Conservation (phyloP, 2,888 invertebrate genomes). For the Argyresthia goedartella region DNA sequence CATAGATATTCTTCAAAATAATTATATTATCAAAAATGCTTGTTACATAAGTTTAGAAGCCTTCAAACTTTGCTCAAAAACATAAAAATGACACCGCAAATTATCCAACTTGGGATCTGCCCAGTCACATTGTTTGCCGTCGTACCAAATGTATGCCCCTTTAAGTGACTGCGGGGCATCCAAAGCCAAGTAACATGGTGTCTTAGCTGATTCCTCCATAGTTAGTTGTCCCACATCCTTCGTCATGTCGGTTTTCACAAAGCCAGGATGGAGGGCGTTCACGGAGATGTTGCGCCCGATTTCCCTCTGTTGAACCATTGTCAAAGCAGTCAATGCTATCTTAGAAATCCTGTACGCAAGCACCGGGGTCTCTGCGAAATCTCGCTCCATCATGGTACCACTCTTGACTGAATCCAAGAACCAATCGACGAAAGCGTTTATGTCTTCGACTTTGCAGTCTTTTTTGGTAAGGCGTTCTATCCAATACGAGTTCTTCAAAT, state of each 20-base stretch:
- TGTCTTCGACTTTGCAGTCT: slow-evolving; percentile 15
- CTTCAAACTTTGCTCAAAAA: slow-evolving; percentile 7
- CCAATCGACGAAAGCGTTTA: slow-evolving; percentile 22
- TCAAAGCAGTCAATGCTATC: slow-evolving; percentile 20
- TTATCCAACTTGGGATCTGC: slow-evolving; percentile 9
- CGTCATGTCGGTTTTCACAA: slow-evolving; percentile 22
- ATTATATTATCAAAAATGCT: too few species aligned
- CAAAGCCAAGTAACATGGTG: slow-evolving; percentile 19
- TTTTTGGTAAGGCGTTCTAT: slow-evolving; percentile 17
- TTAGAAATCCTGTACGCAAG: slow-evolving; percentile 21
- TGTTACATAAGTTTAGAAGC: too few species aligned
- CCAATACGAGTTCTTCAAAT: slow-evolving; percentile 19
- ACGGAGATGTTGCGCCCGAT: slow-evolving; percentile 20
- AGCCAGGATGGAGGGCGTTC: slow-evolving; percentile 23
- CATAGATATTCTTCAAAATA: too few species aligned
- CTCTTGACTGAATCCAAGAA: slow-evolving; percentile 19
- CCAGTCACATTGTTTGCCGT: slow-evolving; percentile 21
- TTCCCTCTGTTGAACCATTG: slow-evolving; percentile 18
- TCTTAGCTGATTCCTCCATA: slow-evolving; percentile 14
- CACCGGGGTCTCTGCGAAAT: slow-evolving; percentile 14
- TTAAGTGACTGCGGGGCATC: slow-evolving; percentile 20
- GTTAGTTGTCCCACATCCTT: slow-evolving; percentile 14
- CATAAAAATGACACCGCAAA: slow-evolving; percentile 9
- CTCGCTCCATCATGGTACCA: slow-evolving; percentile 16
- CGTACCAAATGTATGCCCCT: slow-evolving; percentile 21